Base-by-base conservation (phyloP, 2,113 vertebrate species). In the Pundamilia nyererei region DNA sequence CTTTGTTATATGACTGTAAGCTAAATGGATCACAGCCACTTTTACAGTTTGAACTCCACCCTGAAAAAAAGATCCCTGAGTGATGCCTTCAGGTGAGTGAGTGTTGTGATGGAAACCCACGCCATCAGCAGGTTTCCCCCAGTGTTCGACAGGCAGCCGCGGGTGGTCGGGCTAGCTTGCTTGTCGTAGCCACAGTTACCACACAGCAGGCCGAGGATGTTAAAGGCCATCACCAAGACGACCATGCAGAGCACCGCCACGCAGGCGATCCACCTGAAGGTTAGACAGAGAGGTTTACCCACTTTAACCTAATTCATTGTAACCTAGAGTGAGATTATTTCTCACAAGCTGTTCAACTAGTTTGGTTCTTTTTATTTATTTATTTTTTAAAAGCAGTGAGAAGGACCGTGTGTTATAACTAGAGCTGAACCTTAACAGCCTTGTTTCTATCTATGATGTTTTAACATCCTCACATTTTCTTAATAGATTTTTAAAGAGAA, bases 81-180 rank as follows among this genome's bases (percentile, higher is more conserved):
- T 26, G 26, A 26, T 29, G n/a, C 35, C 72, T 21, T 51, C 10
- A 29, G 54, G 7, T 38, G 19, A 17, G 24, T 49, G 45, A n/a
- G 11, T 7, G 38, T 70, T 77, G 72, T 11, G 17, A 17, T 15
- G 47, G 35, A 56, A 58, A 95, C 99, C 91, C 96, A 99, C 99
- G 96, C 97, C 97, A 99, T 98, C 26, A 99, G 97, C 54, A 99
- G 97, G 94, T 98, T 97, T 87, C 99, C 99, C 3, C 98, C 99
- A 0, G 97, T 99, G 96, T 99, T 98, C 1, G 98, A 99, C 17
- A 99, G 58, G 10, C 97, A 99, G 91, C 99, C 98, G 42, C 98
- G 96, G 33, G 96, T 97, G 68, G 98, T 99, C 3, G 99, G 99
- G 26, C 97, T 97, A 77, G 97, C 95, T 13, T 97, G 96, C 86